These are phyloP conservation scores for Drosophila pectinifera DNA, from an alignment of 1,140 invertebrate genomes.

Conservation along the genomic window DNA sequence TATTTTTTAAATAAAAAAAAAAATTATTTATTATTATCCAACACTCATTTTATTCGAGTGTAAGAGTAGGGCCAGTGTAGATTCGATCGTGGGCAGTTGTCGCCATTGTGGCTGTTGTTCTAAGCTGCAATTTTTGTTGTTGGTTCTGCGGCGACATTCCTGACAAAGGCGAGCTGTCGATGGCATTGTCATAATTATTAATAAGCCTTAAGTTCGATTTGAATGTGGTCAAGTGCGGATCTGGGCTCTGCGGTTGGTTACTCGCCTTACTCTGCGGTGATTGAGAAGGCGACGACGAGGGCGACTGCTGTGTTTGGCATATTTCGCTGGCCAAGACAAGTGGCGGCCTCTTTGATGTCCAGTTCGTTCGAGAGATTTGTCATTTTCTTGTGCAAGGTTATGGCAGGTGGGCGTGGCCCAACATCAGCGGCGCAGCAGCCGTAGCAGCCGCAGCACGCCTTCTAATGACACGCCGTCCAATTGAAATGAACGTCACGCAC, in stretches of 20 bases:
- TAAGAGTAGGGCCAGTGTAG: slow-evolving; percentile 14
- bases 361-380: slow-evolving; percentile 51
- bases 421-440: background rate
- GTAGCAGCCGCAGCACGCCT: slow-evolving; percentile 19
- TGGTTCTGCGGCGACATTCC: slow-evolving; percentile 65
- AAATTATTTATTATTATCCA: background rate
- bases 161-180: slow-evolving; percentile 31
- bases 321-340: slow-evolving; percentile 22
- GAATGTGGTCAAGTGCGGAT: slow-evolving; percentile 66
- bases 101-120: slow-evolving; percentile 62
- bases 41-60: slow-evolving; percentile 11
- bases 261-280: slow-evolving; percentile 12
- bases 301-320: slow-evolving; percentile 29
- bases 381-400: slow-evolving; percentile 49
- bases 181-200: slow-evolving; percentile 78
- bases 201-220: slow-evolving; percentile 60
- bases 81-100: slow-evolving; percentile 60
- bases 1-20: no score
- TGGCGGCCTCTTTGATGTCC: slow-evolving; percentile 62
- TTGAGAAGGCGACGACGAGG: slow-evolving; percentile 23
- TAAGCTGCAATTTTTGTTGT: slow-evolving; percentile 12
- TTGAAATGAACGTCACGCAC: slow-evolving; percentile 65
- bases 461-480: slow-evolving; percentile 59
- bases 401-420: slow-evolving; percentile 36
- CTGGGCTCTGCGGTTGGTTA: slow-evolving; percentile 6